These are phyloP conservation scores for Crotalus helleri DNA, from an alignment of 2,113 vertebrate genomes.

Conservation along the genomic window DNA sequence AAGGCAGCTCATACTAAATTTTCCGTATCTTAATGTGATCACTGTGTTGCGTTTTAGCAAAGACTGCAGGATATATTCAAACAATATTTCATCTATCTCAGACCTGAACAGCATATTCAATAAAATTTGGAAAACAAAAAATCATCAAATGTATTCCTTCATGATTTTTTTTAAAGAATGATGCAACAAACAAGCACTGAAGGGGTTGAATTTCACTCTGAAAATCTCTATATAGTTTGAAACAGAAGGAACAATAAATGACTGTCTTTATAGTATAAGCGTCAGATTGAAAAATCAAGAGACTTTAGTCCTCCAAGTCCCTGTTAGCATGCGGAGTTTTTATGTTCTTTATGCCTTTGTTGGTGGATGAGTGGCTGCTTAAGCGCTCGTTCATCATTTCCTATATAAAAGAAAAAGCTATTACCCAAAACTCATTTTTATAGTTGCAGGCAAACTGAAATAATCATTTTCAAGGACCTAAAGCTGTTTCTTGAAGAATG, in stretches of 20 bases:
- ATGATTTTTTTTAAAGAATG: conserved; percentile 32
- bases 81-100: conserved; percentile 37
- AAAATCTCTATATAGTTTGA: conserved; percentile 67
- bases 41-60: background rate
- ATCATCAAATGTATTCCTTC: conserved; percentile 38
- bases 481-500: conserved; percentile 78
- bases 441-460: conserved; percentile 75
- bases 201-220: conserved; percentile 68
- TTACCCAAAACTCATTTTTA: conserved; percentile 79
- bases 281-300: conserved; percentile 72
- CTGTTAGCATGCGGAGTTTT: conserved; percentile 73
- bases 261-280: conserved; percentile 69
- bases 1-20: background rate
- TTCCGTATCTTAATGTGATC: background rate
- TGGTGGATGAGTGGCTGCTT: conserved; percentile 77
- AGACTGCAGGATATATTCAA: conserved; percentile 19
- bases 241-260: conserved; percentile 73
- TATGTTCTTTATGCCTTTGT: conserved; percentile 71
- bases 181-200: conserved; percentile 61
- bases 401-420: conserved; percentile 79
- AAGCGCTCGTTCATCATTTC: conserved; percentile 76
- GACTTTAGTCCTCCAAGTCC: conserved; percentile 70
- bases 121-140: conserved; percentile 45
- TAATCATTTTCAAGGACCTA: conserved; percentile 79
- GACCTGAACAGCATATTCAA: conserved; percentile 43